A percentile compares a stretch with the other conserved stretches of the same genome.
phyloP scores from a whole-genome alignment of 2,797 vertebrate species.

The Sciurus vulgaris region DNA sequence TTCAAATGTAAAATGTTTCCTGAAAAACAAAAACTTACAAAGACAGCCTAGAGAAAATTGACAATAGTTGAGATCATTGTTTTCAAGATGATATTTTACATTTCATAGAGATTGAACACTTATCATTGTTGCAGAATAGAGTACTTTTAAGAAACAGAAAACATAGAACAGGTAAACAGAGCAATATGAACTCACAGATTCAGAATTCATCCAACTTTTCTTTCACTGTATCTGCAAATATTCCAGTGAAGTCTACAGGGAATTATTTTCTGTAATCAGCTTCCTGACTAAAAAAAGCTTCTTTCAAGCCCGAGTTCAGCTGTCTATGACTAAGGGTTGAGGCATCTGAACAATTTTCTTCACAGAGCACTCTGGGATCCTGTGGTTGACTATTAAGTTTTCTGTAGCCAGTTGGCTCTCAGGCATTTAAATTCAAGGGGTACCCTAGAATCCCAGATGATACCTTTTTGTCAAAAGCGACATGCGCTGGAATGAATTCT shows the following conservation, averaged over 20 bases:
- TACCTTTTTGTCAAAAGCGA: conserved; percentile 98
- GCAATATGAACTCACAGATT: conserved; percentile 44
- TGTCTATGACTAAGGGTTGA: conserved; percentile 86
- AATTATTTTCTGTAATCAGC: conserved; percentile 83
- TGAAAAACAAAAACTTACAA: conserved; percentile 10
- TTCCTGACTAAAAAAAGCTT: conserved; percentile 84
- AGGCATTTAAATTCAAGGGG: conserved; percentile 57
- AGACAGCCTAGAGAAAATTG: conserved; percentile 10
- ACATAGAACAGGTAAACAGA: not conserved
- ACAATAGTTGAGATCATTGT: not conserved
- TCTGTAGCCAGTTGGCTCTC: conserved; percentile 66
- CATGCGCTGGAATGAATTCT: conserved; percentile 92
- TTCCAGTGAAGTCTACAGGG: conserved; percentile 73
- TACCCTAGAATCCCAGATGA: conserved; percentile 65
- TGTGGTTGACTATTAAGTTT: conserved; percentile 81
- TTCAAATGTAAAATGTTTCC: not conserved
- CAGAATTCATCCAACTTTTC: conserved; percentile 72
- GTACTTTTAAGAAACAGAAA: conserved; percentile 42
- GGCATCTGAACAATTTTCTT: conserved; percentile 85
- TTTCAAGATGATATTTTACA: not conserved
- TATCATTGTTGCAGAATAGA: not conserved
- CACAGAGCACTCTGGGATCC: conserved; percentile 73
- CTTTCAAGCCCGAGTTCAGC: conserved; percentile 85
- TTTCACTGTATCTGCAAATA: conserved; percentile 79
- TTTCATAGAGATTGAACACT: conserved; percentile 5